Conservation (phyloP, 2,888 invertebrate species). For the Oeneis ivallda region DNA sequence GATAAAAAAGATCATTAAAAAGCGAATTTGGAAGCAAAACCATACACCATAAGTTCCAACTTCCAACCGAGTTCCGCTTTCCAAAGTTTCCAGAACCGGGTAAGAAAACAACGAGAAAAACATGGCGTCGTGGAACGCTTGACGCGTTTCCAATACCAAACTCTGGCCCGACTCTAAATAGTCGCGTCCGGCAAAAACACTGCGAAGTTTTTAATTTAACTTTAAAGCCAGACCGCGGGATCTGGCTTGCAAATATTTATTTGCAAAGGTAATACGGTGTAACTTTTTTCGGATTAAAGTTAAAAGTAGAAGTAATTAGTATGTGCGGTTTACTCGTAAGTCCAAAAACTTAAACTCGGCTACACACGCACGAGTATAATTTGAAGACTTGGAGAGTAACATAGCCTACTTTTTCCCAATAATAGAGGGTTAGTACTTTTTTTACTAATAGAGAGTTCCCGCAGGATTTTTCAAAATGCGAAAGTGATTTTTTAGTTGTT, state of each 20-base stretch:
- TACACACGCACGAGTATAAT: no score
- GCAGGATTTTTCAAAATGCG: no score
- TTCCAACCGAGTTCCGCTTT: constrained; percentile 30
- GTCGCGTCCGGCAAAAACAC: constrained; percentile 40
- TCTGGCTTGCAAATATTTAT: constrained; percentile 31
- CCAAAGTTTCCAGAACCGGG: constrained; percentile 38
- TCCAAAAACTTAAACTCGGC: no score
- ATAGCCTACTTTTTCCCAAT: no score
- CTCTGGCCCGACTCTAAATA: constrained; percentile 38
- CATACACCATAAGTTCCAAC: constrained; percentile 5
- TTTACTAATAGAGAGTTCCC: no score
- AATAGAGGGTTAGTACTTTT: no score
- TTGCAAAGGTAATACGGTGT: constrained; percentile 10
- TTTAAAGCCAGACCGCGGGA: constrained; percentile 37
- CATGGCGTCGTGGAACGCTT: constrained; percentile 50
- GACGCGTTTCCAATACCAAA: constrained; percentile 63
- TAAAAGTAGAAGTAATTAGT: neutral
- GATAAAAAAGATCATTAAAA: constrained; percentile 12
- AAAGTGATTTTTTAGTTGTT: no score
- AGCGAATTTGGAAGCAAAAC: constrained; percentile 27
- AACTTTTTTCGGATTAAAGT: constrained; percentile 4
- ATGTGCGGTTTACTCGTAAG: neutral
- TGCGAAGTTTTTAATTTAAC: constrained; percentile 46
- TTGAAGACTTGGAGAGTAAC: no score
- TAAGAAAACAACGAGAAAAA: constrained; percentile 55